Conservation (phyloP, 1,140 invertebrate species). For the Sarcophaga peregrina region DNA sequence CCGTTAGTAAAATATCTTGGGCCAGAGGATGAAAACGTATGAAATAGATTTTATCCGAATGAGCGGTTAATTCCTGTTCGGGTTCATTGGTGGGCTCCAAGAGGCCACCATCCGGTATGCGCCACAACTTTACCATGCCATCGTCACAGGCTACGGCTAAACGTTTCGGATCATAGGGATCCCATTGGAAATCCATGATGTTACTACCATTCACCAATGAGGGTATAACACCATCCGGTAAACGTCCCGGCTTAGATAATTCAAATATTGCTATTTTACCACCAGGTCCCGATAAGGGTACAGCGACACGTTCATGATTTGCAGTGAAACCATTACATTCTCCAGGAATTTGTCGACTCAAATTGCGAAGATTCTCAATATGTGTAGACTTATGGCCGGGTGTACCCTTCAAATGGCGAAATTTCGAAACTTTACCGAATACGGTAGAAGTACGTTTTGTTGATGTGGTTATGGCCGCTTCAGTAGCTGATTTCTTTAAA, state of each 20-base stretch:
- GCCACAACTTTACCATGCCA: slow-evolving; percentile 89
- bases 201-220: slow-evolving; percentile 88
- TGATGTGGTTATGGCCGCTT: slow-evolving; percentile 69
- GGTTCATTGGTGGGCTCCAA: slow-evolving; percentile 71
- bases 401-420: slow-evolving; percentile 90
- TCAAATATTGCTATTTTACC: slow-evolving; percentile 91
- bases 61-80: slow-evolving; percentile 77
- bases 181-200: slow-evolving; percentile 93
- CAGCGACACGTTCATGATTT: slow-evolving; percentile 85
- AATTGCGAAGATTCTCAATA: slow-evolving; percentile 91
- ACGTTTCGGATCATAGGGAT: slow-evolving; percentile 85
- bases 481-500: slow-evolving; percentile 67
- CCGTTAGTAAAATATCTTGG: slow-evolving; percentile 83
- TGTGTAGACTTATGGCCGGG: slow-evolving; percentile 89
- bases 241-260: slow-evolving; percentile 79
- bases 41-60: slow-evolving; percentile 91
- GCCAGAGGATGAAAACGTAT: slow-evolving; percentile 92
- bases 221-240: slow-evolving; percentile 82
- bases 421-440: slow-evolving; percentile 91
- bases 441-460: slow-evolving; percentile 87
- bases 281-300: slow-evolving; percentile 87
- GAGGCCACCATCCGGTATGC: slow-evolving; percentile 73
- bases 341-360: slow-evolving; percentile 90
- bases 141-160: slow-evolving; percentile 91
- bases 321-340: slow-evolving; percentile 94